These are phyloP conservation scores for Pelvicachromis taeniatus DNA, from an alignment of 2,113 vertebrate genomes.

Conservation along the genomic window DNA sequence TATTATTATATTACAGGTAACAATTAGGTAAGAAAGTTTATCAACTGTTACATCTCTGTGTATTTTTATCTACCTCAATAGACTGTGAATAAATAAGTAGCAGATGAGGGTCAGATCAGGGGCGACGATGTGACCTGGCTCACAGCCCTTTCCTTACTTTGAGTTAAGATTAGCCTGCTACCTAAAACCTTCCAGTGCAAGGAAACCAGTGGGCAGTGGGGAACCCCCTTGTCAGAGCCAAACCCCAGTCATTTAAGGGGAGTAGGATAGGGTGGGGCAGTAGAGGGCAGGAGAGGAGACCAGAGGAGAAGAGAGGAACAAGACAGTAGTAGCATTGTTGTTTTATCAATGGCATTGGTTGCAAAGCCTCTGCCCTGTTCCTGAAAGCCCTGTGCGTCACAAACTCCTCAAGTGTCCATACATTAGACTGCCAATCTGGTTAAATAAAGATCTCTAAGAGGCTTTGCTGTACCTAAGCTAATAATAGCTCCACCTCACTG, in stretches of 20 bases:
- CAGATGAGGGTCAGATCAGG: slow-evolving; percentile 14
- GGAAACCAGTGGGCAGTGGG: slow-evolving; percentile 42
- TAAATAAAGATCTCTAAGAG: slow-evolving; percentile 78
- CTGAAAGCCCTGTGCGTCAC: slow-evolving; percentile 44
- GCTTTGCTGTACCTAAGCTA: slow-evolving; percentile 78
- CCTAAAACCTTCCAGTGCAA: slow-evolving; percentile 47
- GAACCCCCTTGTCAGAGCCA: slow-evolving; percentile 59
- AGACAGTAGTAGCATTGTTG: background rate
- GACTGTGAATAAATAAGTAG: background rate
- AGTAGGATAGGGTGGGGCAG: background rate
- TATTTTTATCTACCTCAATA: background rate
- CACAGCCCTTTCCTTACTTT: slow-evolving; percentile 31
- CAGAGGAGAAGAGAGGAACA: background rate
- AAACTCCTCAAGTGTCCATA: slow-evolving; percentile 60
- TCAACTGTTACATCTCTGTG: background rate
- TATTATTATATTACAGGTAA: background rate
- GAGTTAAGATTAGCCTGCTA: slow-evolving; percentile 54
- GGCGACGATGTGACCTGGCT: slow-evolving; percentile 24
- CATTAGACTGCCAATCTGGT: slow-evolving; percentile 73
- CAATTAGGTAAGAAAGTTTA: background rate
- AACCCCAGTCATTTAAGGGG: slow-evolving; percentile 50
- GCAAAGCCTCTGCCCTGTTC: slow-evolving; percentile 5
- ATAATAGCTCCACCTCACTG: slow-evolving; percentile 66
- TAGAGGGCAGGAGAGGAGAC: background rate
- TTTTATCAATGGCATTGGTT: slow-evolving; percentile 40